A percentile compares a stretch with the other conserved stretches of the same genome.
Evolutionary conservation across 2,888 invertebrate species (phyloP).

Genomic region (Dromius quadrimaculatus): DNA sequence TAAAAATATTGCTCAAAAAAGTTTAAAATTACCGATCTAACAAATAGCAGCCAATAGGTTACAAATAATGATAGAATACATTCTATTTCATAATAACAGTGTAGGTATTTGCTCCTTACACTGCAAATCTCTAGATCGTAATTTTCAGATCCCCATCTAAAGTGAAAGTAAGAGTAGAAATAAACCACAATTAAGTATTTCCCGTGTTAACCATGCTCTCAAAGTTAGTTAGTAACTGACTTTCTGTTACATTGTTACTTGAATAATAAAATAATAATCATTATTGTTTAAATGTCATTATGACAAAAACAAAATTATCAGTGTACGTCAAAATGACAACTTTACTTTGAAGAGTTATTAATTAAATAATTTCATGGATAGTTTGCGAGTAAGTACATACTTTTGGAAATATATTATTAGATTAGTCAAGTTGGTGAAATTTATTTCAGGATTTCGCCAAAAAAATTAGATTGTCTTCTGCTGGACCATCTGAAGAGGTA

Average conservation of each 20-base stretch:
- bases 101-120: not conserved
- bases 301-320: not conserved
- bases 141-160: slow-evolving; percentile 6
- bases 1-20: too few species aligned
- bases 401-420: not conserved
- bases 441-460: too few species aligned
- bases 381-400: not conserved
- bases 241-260: not conserved
- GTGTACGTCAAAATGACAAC: not conserved
- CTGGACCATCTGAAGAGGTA: too few species aligned
- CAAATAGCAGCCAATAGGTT: too few species aligned
- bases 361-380: not conserved
- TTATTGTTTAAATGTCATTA: not conserved
- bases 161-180: slow-evolving; percentile 19
- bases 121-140: not conserved
- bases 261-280: not conserved
- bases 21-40: too few species aligned
- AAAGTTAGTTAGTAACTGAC: not conserved
- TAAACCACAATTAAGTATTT: slow-evolving; percentile 20
- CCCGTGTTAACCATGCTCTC: not conserved
- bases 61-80: too few species aligned
- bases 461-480: too few species aligned
- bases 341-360: not conserved
- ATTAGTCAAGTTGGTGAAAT: too few species aligned
- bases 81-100: too few species aligned